Base-by-base conservation (phyloP, 2,888 invertebrate genomes). In the Aphrophora alni region DNA sequence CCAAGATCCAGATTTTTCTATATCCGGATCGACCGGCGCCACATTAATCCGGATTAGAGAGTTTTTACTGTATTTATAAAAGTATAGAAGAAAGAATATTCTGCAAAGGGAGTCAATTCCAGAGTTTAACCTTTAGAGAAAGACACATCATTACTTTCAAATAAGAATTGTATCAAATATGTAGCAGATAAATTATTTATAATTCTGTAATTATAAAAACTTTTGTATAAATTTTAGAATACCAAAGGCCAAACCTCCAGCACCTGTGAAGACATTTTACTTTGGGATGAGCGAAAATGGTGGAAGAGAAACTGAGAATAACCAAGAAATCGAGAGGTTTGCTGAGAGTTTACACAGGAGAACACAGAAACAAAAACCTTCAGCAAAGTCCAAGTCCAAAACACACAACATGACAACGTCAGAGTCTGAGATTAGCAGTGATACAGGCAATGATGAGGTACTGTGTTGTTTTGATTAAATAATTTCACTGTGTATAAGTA, bases 271-370 rank as follows among this genome's bases (percentile, higher is more conserved):
- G 86, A 91, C 90, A 17, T 95, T 95, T 88, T 95, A 95, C 88
- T 95, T 95, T 86, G 95, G 95, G 51, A 95, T 95, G 95, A 92
- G 92, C 83, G 91, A 92, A 84, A 83, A 84, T 38, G 21, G 74
- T 4, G 78, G 73, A 12, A 33, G 44, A 0, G 78, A 73, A 24
- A 28, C 78, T 26, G 78, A 79, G 25, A 74, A 79, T 33, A 79
- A 79, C 21, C 78, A 71, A 25, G 78, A 79, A 59, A 87, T 88
- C 4, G 88, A 88, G 70, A 85, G 87, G 77, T 88, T 88, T 83
- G 87, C 87, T 0, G 87, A 87, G 28, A 86, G 84, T 80, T 83
- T 87, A 28, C 85, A 86, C 24, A 82, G 80, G n/a, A 59, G 81
- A 51, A 70, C 69, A 70, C 77, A 59, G 14, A 59, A 59, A 21